Conservation (phyloP, 2,888 invertebrate species). For the Colletes collaris region DNA sequence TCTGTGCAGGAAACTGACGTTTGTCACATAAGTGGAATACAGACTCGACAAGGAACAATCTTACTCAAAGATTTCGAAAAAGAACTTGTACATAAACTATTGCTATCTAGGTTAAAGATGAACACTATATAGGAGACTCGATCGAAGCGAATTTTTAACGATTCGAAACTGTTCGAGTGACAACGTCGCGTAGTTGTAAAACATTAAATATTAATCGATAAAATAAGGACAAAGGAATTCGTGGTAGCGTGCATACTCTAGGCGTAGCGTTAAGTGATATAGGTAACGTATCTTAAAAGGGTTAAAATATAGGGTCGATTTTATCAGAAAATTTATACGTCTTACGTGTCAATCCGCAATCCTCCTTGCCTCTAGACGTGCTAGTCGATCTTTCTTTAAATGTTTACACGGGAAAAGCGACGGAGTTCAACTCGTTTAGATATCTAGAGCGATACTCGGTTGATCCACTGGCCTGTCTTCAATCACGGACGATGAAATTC, state of each 20-base stretch:
- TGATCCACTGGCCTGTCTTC: constrained; percentile 23
- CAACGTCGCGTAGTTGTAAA: constrained; percentile 23
- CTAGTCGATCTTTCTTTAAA: constrained; percentile 12
- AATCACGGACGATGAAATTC: too few species aligned
- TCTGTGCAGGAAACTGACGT: background rate
- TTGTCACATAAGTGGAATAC: constrained; percentile 2
- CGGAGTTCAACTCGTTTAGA: background rate
- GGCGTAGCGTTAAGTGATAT: constrained; percentile 47
- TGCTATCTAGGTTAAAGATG: background rate
- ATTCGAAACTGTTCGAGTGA: constrained; percentile 18
- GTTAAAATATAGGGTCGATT: constrained; percentile 44
- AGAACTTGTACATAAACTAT: constrained; percentile 44
- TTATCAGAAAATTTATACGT: constrained; percentile 46
- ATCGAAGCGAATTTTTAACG: constrained; percentile 27
- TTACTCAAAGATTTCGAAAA: background rate
- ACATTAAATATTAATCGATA: constrained; percentile 40
- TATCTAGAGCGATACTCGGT: background rate
- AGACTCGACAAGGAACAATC: background rate
- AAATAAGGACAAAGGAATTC: constrained; percentile 30
- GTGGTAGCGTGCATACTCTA: constrained; percentile 52
- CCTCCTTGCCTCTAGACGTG: constrained; percentile 14
- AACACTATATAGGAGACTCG: background rate
- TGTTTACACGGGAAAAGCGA: constrained; percentile 1
- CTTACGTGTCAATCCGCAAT: constrained; percentile 26
- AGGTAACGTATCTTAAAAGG: constrained; percentile 39